phyloP scores from a whole-genome alignment of 2,888 invertebrate genomes.

The Protodeltote pygarga region DNA sequence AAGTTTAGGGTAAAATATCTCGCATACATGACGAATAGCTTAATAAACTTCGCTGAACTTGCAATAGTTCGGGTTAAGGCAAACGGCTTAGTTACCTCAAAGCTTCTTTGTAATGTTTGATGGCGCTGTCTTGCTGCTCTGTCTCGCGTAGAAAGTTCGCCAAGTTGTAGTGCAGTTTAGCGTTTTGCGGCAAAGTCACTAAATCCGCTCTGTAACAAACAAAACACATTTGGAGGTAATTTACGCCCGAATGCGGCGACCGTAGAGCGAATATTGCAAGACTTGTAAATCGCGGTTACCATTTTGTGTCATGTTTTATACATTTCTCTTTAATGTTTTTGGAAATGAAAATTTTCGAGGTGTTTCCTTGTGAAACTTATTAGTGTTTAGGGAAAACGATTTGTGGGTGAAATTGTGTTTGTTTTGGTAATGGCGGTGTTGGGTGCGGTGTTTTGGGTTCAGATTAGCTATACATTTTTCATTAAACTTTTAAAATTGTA shows the following conservation, averaged over 20 bases:
- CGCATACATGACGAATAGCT: constrained; percentile 48
- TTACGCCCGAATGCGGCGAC: constrained; percentile 60
- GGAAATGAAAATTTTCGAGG: constrained; percentile 48
- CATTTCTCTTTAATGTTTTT: constrained; percentile 50
- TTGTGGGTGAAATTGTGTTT: constrained; percentile 36
- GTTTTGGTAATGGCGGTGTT: constrained; percentile 16
- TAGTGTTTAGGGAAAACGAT: constrained; percentile 40
- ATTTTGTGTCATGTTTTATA: constrained; percentile 43
- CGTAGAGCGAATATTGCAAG: constrained; percentile 58
- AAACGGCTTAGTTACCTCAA: constrained; percentile 88
- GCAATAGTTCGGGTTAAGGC: constrained; percentile 47
- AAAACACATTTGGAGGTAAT: constrained; percentile 76
- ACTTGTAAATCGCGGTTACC: constrained; percentile 58
- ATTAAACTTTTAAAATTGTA: constrained; percentile 1
- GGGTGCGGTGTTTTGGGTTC: constrained; percentile 6
- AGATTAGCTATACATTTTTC: constrained; percentile 22
- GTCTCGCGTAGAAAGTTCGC: constrained; percentile 94
- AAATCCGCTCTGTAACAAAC: constrained; percentile 92
- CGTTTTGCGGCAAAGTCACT: constrained; percentile 93
- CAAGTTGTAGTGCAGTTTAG: constrained; percentile 97
- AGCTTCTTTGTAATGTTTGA: constrained; percentile 93
- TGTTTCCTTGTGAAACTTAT: constrained; percentile 34
- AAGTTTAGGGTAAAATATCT: constrained; percentile 34
- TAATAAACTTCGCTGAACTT: constrained; percentile 40
- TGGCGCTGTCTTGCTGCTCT: constrained; percentile 90